These are phyloP conservation scores for Ganaspis brasiliensis DNA, from an alignment of 2,888 invertebrate species.

Conservation along the genomic window DNA sequence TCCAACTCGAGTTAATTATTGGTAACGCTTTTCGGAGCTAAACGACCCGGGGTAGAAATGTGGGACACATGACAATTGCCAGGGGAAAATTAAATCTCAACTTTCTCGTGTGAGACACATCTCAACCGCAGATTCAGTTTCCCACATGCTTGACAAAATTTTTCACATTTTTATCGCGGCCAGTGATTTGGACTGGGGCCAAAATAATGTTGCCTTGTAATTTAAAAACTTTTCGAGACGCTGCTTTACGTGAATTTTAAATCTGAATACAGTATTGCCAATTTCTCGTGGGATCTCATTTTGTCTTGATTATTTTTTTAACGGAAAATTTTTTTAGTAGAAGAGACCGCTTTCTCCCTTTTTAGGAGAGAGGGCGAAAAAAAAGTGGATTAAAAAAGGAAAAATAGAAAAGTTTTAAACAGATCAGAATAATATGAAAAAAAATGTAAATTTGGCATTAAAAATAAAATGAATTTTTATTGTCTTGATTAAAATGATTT, in stretches of 20 bases:
- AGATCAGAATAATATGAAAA: too few species aligned
- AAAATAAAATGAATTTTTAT: too few species aligned
- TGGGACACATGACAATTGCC: slow-evolving; percentile 11
- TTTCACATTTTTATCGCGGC: slow-evolving; percentile 59
- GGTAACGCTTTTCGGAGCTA: not conserved
- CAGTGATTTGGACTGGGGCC: slow-evolving; percentile 47
- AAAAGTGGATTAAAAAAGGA: too few species aligned
- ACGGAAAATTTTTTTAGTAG: too few species aligned
- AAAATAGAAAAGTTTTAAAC: too few species aligned
- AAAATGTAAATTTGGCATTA: too few species aligned
- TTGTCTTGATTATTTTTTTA: not conserved
- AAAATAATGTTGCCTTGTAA: slow-evolving; percentile 14
- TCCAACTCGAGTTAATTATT: slow-evolving; percentile 5
- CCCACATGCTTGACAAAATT: slow-evolving; percentile 50
- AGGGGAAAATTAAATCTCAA: slow-evolving; percentile 20
- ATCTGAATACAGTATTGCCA: not conserved
- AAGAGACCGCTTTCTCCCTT: too few species aligned
- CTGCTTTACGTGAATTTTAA: slow-evolving; percentile 7
- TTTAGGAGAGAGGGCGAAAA: too few species aligned
- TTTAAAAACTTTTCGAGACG: not conserved
- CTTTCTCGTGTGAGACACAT: not conserved
- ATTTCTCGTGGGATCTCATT: too few species aligned
- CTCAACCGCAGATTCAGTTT: not conserved
- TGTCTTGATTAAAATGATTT: too few species aligned
- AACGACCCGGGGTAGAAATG: slow-evolving; percentile 17